Conservation (phyloP, 2,797 vertebrate genomes). For the Sebastolobus altivelis region DNA sequence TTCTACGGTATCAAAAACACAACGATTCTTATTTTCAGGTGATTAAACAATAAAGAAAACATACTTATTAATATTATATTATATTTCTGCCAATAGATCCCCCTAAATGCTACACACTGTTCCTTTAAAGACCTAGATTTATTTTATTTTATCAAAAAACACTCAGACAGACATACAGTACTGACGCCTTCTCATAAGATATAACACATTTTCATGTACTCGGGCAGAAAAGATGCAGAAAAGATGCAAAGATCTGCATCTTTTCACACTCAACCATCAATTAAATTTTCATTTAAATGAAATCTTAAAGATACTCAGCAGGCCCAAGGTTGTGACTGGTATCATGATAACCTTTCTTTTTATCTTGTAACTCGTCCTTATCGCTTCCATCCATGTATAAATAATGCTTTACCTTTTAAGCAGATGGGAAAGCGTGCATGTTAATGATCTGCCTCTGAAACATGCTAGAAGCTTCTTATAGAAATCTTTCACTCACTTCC, state of each 20-base stretch:
- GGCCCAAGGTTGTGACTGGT: not conserved
- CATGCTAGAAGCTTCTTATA: not conserved
- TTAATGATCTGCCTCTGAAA: not conserved
- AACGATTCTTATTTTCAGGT: not conserved
- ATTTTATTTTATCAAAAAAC: no score
- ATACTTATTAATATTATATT: not conserved
- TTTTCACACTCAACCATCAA: not conserved
- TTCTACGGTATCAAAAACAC: no score
- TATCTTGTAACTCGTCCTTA: not conserved
- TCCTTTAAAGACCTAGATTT: not conserved
- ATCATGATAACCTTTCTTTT: not conserved
- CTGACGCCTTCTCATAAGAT: not conserved
- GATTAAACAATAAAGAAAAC: not conserved
- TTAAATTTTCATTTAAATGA: not conserved
- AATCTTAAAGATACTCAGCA: not conserved
- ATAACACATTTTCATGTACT: not conserved
- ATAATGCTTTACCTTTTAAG: not conserved
- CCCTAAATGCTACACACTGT: not conserved
- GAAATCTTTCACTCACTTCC: conserved; percentile 6
- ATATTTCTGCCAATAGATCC: not conserved
- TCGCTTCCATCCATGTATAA: not conserved
- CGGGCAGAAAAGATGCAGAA: not conserved
- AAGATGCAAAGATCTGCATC: not conserved
- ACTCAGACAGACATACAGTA: not conserved
- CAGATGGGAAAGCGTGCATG: not conserved